These are phyloP conservation scores for Eurois occulta DNA, from an alignment of 2,888 invertebrate species.

Conservation along the genomic window DNA sequence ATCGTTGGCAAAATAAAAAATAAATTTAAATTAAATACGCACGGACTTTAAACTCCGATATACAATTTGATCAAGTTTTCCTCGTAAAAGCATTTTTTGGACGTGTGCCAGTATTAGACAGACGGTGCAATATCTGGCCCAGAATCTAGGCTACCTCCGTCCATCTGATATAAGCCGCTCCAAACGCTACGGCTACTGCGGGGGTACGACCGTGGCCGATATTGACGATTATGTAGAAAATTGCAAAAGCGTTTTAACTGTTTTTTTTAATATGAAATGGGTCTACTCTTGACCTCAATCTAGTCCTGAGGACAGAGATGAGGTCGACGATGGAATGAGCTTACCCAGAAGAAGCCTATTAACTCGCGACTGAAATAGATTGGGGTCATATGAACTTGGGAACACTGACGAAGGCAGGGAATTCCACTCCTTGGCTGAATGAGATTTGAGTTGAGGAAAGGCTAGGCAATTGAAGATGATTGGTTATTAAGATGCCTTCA, in stretches of 20 bases:
- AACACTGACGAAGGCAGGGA: too few species aligned
- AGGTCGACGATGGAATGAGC: too few species aligned
- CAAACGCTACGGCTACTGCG: constrained; percentile 6
- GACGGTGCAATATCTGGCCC: constrained; percentile 31
- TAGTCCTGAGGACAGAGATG: too few species aligned
- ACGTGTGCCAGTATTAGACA: constrained; percentile 34
- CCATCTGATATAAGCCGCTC: constrained; percentile 47
- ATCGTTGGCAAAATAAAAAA: background rate
- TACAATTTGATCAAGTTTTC: background rate
- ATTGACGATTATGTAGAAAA: constrained; percentile 17
- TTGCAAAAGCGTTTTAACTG: constrained; percentile 6
- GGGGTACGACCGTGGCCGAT: background rate
- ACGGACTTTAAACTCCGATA: background rate
- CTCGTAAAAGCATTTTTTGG: constrained; percentile 23
- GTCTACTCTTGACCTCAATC: too few species aligned
- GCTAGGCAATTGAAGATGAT: background rate
- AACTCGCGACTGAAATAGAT: too few species aligned
- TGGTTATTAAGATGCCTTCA: background rate
- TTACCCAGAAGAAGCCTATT: too few species aligned
- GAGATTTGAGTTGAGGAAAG: background rate
- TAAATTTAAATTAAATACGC: background rate
- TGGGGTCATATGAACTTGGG: too few species aligned
- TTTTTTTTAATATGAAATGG: too few species aligned
- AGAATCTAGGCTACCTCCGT: constrained; percentile 44
- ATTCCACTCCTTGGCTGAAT: too few species aligned